These are phyloP conservation scores for Sylvilagus floridanus DNA, from an alignment of 2,797 vertebrate species.

Conservation along the genomic window DNA sequence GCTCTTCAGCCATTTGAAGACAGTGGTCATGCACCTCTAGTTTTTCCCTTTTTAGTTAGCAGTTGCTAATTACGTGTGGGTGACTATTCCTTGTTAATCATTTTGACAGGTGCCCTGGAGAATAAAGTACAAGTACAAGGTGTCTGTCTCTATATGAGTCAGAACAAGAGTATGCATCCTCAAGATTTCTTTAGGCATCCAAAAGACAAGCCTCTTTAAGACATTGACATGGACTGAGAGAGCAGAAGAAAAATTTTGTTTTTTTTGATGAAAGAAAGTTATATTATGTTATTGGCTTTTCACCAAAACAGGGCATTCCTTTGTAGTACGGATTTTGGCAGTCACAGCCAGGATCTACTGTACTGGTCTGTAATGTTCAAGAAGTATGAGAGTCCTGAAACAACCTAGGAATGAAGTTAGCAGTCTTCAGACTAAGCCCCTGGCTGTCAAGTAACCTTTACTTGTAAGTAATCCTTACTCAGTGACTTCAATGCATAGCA, in stretches of 20 bases:
- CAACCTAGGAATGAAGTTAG: not conserved
- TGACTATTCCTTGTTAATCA: conserved; percentile 14
- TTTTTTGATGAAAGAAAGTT: not conserved
- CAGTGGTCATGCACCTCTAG: not conserved
- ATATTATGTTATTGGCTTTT: not conserved
- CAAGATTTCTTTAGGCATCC: not conserved
- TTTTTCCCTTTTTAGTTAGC: conserved; percentile 3
- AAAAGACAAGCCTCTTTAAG: not conserved
- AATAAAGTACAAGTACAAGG: not conserved
- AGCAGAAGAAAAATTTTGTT: not conserved
- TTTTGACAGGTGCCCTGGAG: not conserved
- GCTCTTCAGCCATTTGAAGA: not conserved
- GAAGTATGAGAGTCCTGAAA: not conserved
- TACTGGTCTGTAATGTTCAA: not conserved
- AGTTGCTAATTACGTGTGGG: not conserved
- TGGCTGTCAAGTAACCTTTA: not conserved
- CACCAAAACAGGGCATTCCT: not conserved
- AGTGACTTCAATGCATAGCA: not conserved
- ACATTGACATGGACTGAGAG: not conserved
- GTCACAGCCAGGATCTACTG: not conserved
- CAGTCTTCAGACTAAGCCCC: not conserved
- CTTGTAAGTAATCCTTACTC: not conserved
- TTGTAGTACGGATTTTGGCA: not conserved
- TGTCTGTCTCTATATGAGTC: not conserved
- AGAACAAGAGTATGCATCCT: not conserved